Conservation (phyloP, 2,113 vertebrate species). For the Chroicocephalus ridibundus region DNA sequence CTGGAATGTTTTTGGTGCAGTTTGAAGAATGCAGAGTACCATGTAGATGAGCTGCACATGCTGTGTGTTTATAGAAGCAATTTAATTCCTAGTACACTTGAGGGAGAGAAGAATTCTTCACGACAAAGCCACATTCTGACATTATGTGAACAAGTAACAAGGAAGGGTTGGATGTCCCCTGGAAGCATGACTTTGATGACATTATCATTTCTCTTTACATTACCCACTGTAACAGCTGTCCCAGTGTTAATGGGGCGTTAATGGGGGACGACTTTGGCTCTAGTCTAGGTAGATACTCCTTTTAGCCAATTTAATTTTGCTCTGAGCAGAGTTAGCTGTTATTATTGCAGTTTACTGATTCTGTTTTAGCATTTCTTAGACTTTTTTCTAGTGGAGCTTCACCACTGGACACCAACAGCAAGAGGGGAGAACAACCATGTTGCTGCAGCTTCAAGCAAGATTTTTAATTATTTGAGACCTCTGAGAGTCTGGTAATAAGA, state of each 20-base stretch:
- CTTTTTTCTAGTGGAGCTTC: not conserved
- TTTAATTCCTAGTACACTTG: not conserved
- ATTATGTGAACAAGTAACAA: not conserved
- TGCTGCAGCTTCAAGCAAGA: not conserved
- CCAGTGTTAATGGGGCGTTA: not conserved
- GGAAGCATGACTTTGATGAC: not conserved
- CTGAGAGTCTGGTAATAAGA: not conserved
- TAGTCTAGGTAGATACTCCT: not conserved
- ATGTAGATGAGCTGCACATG: accelerated
- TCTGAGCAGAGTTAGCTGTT: not conserved
- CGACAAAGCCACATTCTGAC: not conserved
- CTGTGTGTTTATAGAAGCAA: accelerated
- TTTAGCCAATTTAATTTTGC: not conserved
- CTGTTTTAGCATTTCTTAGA: accelerated
- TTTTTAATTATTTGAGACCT: not conserved
- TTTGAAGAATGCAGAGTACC: not conserved
- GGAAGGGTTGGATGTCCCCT: not conserved
- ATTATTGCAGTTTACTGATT: not conserved
- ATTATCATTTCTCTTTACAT: not conserved
- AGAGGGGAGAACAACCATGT: accelerated
- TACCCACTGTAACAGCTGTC: not conserved
- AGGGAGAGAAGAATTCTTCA: not conserved
- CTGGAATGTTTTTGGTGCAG: not conserved
- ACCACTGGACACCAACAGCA: accelerated
- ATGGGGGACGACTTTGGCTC: not conserved